phyloP scores from a whole-genome alignment of 2,113 vertebrate genomes.

The Phrynosoma blainvillii region DNA sequence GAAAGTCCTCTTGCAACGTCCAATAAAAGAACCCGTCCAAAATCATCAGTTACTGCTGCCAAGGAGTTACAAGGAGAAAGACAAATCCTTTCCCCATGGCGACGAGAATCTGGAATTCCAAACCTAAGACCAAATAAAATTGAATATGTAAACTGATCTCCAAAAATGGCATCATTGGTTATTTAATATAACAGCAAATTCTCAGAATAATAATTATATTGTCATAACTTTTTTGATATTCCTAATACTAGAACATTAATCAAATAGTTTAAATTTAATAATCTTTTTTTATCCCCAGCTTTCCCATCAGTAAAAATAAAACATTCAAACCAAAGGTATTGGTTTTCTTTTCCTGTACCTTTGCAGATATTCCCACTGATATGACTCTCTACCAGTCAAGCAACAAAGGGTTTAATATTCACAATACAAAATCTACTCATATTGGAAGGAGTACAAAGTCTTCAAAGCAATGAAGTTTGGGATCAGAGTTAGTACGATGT shows the following conservation, averaged over 20 bases:
- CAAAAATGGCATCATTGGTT: background rate
- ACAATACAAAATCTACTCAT: background rate
- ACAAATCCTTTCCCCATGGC: constrained; percentile 92
- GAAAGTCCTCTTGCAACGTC: constrained; percentile 90
- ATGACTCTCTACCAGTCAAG: background rate
- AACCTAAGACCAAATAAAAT: constrained; percentile 78
- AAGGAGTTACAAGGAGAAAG: constrained; percentile 94
- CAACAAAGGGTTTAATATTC: background rate
- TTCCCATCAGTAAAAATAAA: background rate
- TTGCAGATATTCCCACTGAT: background rate
- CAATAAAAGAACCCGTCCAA: constrained; percentile 91
- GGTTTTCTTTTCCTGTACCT: background rate
- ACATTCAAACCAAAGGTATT: background rate
- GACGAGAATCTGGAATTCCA: constrained; percentile 95
- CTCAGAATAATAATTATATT: background rate
- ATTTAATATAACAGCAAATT: background rate
- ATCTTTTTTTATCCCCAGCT: background rate
- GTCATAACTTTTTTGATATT: background rate
- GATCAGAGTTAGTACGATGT: background rate
- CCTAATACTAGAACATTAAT: background rate
- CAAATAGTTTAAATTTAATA: background rate
- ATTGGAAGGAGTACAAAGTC: background rate
- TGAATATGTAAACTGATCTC: constrained; percentile 14
- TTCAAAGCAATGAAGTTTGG: background rate
- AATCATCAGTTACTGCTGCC: constrained; percentile 97